Evolutionary conservation across 2,113 vertebrate species (phyloP).

Genomic region (Sylvia atricapilla): DNA sequence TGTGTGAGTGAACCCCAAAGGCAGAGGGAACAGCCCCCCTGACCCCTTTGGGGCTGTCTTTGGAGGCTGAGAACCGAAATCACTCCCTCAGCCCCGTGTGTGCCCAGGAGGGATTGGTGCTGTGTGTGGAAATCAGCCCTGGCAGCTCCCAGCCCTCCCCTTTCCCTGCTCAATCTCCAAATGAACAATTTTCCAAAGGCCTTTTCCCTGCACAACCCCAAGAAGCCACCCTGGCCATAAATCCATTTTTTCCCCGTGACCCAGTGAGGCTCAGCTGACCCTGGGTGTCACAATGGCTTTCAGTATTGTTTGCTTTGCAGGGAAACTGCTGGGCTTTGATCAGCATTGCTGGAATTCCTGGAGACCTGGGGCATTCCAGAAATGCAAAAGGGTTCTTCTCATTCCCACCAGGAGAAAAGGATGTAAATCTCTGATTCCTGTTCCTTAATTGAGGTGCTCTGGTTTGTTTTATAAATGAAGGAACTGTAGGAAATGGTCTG

Average conservation of each 20-base stretch:
- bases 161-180: background rate
- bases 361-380: background rate
- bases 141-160: background rate
- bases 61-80: background rate
- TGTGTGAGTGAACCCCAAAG: background rate
- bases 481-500: background rate
- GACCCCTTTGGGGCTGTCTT: background rate
- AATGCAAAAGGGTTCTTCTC: background rate
- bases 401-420: background rate
- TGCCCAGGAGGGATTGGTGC: background rate
- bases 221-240: background rate
- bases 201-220: background rate
- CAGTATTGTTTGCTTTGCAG: background rate
- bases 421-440: background rate
- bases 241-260: background rate
- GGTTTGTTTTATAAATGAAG: background rate
- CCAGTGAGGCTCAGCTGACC: background rate
- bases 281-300: background rate
- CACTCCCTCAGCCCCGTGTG: rapidly evolving
- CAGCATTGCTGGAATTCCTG: background rate
- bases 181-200: background rate
- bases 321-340: background rate
- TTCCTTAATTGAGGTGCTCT: background rate
- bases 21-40: background rate
- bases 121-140: background rate